Evolutionary conservation across 2,888 invertebrate genomes (phyloP), one percentile per base, ranked within the genome.

Genomic region (Apantesis nais): DNA sequence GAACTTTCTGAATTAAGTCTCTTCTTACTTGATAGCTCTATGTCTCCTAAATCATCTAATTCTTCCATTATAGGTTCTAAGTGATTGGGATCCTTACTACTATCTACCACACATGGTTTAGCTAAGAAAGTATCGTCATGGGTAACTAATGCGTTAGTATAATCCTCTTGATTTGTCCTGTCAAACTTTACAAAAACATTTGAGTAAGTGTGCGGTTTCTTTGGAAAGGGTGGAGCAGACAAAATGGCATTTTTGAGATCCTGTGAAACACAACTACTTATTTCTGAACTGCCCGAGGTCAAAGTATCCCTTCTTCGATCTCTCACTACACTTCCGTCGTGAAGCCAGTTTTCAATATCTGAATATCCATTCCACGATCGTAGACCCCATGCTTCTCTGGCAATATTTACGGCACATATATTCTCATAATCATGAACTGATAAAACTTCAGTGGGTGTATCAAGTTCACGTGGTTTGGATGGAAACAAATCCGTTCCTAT

Each of bases 371-470:
- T 95, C 96, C 96, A 96, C 52, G 96, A 96, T 61, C 96, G 92
- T 66, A 96, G 89, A 0, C 96, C 96, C 96, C 96, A 96, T 25
- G 96, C 96, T 85, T 96, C 96, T 74, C 96, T 90, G 4, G 96
- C 96, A 69, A 96, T 96, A 79, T 96, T 96, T 9, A 96, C 94
- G 2, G 96, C 96, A 84, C 96, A 96, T 76, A 96, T 95, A 83
- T 96, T 96, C 86, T 96, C 96, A 82, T 96, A 96, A 83, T 96
- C 96, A 81, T 96, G 96, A 65, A 96, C 95, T 9, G 96, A 96
- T 67, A 96, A 89, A 31, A 95, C 92, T 84, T 96, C 96, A 60
- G 96, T 94, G n/a, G 95, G 95, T 48, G 95, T 95, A 73, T 95
- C 95, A 64, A 93, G 83, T 82, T 95, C 95, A n/a, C 95, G 90